A percentile compares a stretch with the other conserved stretches of the same genome.
phyloP scores from a whole-genome alignment of 2,797 vertebrate genomes.

The Discoglossus pictus region DNA sequence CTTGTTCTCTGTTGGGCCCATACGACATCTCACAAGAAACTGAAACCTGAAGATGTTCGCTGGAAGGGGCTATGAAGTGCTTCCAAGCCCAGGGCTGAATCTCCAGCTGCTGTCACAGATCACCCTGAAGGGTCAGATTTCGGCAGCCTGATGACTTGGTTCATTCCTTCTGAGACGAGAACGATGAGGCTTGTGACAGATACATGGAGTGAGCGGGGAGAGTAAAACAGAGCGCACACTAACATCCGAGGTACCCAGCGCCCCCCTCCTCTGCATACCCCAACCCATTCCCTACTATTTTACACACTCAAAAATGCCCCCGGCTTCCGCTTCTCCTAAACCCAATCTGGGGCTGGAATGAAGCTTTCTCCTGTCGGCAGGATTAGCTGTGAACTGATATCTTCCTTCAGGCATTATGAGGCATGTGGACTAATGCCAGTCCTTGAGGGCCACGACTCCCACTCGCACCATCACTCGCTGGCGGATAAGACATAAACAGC shows the following conservation, averaged over 20 bases:
- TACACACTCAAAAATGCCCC: slow-evolving; percentile 44
- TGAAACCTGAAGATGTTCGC: too few relatives aligned
- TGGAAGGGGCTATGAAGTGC: slow-evolving; percentile 14
- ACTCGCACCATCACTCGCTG: too few relatives aligned
- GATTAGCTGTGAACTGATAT: slow-evolving; percentile 52
- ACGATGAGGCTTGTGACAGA: slow-evolving; percentile 13
- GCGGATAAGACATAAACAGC: too few relatives aligned
- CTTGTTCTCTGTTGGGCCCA: too few relatives aligned
- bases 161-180: slow-evolving; percentile 41
- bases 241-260: slow-evolving; percentile 21
- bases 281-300: slow-evolving; percentile 41
- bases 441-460: background rate
- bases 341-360: slow-evolving; percentile 46
- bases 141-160: slow-evolving; percentile 47
- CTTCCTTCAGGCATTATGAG: slow-evolving; percentile 46
- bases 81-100: slow-evolving; percentile 35
- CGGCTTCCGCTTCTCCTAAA: slow-evolving; percentile 48
- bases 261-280: slow-evolving; percentile 19
- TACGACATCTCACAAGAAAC: too few relatives aligned
- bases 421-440: slow-evolving; percentile 32
- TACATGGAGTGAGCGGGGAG: slow-evolving; percentile 1
- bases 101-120: slow-evolving; percentile 43
- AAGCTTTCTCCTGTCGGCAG: slow-evolving; percentile 46
- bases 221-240: slow-evolving; percentile 22
- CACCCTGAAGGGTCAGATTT: slow-evolving; percentile 42